Conservation (phyloP, 1,140 invertebrate species). For the Tachypleus tridentatus region DNA sequence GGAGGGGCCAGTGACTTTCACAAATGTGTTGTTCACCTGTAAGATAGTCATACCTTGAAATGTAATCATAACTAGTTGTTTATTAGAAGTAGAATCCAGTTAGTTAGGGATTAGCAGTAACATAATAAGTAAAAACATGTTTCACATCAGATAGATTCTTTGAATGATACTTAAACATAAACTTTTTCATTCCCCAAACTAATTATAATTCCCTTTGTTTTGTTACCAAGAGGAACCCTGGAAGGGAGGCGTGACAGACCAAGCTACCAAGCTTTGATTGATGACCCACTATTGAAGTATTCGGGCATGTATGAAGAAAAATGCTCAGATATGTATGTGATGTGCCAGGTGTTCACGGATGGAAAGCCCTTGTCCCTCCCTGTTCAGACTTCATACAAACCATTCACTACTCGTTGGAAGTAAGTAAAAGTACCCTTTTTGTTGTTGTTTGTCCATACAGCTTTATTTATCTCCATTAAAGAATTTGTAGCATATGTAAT, state of each 20-base stretch:
- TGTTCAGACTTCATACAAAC: constrained; percentile 82
- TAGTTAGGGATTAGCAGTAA: not conserved
- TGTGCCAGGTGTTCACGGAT: constrained; percentile 74
- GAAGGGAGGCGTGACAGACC: constrained; percentile 77
- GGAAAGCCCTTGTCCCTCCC: constrained; percentile 71
- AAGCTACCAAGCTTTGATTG: constrained; percentile 71
- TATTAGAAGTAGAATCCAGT: not conserved
- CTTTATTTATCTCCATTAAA: no score
- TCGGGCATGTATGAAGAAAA: constrained; percentile 66
- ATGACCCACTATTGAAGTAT: constrained; percentile 80
- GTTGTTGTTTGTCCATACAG: no score
- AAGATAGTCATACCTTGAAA: not conserved
- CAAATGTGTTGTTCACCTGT: no score
- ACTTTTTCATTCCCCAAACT: constrained; percentile 1
- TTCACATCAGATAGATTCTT: not conserved
- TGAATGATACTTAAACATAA: not conserved
- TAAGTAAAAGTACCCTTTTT: constrained; percentile 38
- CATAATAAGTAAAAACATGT: not conserved
- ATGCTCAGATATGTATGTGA: constrained; percentile 76
- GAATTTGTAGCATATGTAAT: not conserved
- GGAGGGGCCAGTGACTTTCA: no score
- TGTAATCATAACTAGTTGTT: not conserved
- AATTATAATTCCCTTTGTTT: constrained; percentile 11
- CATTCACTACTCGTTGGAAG: constrained; percentile 87
- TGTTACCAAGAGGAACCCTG: constrained; percentile 66